A percentile compares a stretch with the other conserved stretches of the same genome.
Conservation (phyloP, 2,797 vertebrate species). For the Phaenicophaeus curvirostris region DNA sequence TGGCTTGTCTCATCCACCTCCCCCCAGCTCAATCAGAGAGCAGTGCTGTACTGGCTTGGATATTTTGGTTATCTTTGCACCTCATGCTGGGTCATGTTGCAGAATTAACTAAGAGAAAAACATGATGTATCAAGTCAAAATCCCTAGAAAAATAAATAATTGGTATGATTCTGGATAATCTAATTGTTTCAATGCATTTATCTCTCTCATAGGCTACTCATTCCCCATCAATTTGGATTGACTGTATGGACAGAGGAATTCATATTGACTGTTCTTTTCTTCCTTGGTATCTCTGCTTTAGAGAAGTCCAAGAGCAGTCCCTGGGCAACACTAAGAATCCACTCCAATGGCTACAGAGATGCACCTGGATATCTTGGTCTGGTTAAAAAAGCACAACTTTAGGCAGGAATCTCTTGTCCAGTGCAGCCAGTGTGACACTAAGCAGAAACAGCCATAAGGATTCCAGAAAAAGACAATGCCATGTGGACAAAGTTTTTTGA, state of each 20-base stretch:
- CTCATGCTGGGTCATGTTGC: neutral
- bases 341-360: neutral
- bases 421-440: neutral
- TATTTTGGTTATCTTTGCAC: neutral
- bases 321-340: neutral
- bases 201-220: neutral
- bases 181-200: neutral
- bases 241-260: neutral
- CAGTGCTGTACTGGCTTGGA: neutral
- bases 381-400: neutral
- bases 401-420: neutral
- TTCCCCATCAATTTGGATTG: neutral
- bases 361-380: neutral
- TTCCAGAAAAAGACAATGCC: neutral
- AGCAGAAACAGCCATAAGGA: neutral
- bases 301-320: neutral
- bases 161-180: neutral
- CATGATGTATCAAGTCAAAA: neutral
- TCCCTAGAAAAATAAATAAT: neutral
- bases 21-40: neutral
- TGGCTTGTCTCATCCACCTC: neutral
- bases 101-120: neutral
- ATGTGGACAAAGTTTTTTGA: neutral
- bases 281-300: neutral
- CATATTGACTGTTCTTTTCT: neutral